phyloP scores from a whole-genome alignment of 2,113 vertebrate genomes.

The Excalfactoria chinensis region DNA sequence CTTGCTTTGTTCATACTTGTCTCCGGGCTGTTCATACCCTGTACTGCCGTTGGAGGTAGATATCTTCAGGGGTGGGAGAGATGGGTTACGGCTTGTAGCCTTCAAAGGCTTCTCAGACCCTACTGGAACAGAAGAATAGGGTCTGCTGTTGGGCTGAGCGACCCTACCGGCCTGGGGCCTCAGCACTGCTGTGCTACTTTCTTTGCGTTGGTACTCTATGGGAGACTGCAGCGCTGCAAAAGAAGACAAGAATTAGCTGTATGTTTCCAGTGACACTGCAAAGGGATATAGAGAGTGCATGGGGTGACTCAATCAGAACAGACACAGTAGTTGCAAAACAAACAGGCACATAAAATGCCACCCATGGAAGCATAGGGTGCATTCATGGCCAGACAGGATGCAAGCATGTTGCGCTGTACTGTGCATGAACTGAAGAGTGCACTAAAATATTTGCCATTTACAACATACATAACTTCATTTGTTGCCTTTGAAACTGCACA shows the following conservation, averaged over 20 bases:
- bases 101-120: constrained; percentile 85
- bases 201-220: constrained; percentile 95
- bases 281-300: neutral
- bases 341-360: neutral
- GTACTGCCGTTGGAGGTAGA: constrained; percentile 94
- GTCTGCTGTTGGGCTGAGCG: constrained; percentile 83
- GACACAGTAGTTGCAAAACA: neutral
- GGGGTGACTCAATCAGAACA: neutral
- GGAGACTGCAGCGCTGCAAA: constrained; percentile 92
- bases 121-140: constrained; percentile 86
- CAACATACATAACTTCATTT: neutral
- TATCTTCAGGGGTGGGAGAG: constrained; percentile 87
- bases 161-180: constrained; percentile 82
- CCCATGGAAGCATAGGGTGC: rapidly evolving
- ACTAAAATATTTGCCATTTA: neutral
- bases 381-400: neutral
- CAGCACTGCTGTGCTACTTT: constrained; percentile 83
- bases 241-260: constrained; percentile 25
- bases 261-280: neutral
- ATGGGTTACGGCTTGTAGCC: constrained; percentile 82
- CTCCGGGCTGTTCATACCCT: constrained; percentile 85
- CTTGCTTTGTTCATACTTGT: constrained; percentile 87
- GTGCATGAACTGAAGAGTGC: neutral
- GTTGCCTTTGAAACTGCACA: neutral
- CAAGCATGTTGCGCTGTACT: rapidly evolving